These are phyloP conservation scores for Fratercula arctica DNA, from an alignment of 2,797 vertebrate genomes.

Conservation along the genomic window DNA sequence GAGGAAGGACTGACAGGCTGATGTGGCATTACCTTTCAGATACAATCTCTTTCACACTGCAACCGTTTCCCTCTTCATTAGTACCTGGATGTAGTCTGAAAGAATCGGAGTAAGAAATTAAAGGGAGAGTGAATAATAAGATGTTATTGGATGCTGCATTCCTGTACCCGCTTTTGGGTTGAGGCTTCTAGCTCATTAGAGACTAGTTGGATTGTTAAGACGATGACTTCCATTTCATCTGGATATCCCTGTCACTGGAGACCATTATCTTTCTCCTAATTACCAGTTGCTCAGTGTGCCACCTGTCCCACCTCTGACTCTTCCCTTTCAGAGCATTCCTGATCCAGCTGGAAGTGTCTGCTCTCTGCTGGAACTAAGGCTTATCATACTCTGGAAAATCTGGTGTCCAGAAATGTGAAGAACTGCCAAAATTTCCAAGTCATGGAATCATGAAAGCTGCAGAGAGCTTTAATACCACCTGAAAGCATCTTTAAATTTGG, in stretches of 20 bases:
- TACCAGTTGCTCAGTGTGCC: not conserved
- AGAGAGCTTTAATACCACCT: not conserved
- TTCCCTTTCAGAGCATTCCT: not conserved
- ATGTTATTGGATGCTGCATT: not conserved
- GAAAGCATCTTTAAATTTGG: not conserved
- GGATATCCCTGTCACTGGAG: not conserved
- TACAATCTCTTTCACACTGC: not conserved
- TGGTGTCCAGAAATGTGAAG: not conserved
- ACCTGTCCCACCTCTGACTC: not conserved
- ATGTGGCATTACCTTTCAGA: not conserved
- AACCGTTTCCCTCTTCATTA: not conserved
- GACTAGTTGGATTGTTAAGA: not conserved
- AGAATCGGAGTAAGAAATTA: not conserved
- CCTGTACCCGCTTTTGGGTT: not conserved
- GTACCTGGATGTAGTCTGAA: not conserved
- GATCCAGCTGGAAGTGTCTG: not conserved
- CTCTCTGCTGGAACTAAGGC: not conserved
- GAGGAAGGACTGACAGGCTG: not conserved
- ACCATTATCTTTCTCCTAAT: not conserved
- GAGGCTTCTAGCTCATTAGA: not conserved
- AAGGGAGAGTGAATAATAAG: not conserved
- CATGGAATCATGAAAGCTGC: not conserved
- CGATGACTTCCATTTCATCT: not conserved
- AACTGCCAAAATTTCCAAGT: not conserved
- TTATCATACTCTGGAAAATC: not conserved